Base-by-base conservation (phyloP, 1,140 invertebrate genomes). In the Lepidostoma basale region DNA sequence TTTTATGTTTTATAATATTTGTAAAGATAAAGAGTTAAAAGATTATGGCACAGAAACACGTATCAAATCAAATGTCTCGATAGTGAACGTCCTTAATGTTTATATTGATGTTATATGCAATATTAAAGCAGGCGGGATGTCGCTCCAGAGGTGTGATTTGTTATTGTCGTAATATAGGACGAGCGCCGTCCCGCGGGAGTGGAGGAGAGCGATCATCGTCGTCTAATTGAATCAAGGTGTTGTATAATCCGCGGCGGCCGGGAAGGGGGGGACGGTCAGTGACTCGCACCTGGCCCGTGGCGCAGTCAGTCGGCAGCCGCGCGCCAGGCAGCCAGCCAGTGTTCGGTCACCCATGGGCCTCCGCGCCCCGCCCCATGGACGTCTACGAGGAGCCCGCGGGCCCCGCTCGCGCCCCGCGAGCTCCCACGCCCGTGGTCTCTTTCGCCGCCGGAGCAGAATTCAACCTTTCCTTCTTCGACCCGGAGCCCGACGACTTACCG, bases 401-500 rank as follows among this genome's bases (percentile, higher is more conserved):
- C 42, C 26, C 42, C 59, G 58, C 60, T 23, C 52, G 36, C 25
- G 33, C 64, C 59, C 59, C 69, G 33, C 49, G 70, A 10, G 58
- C 67, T n/a, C 52, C 39, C 9, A 84, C 87, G 69, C 85, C 88
- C 66, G 87, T 89, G 78, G 88, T 90, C 72, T 83, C 86, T 69
- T 91, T 91, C 76, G 88, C 90, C 81, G 88, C 89, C 74, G 88
- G 88, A 77, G 86, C 87, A 58, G 90, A 90, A 77, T 91, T 92
- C 77, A 90, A 91, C 82, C 82, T 91, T 74, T 88, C 89, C 81
- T 92, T 91, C 81, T 92, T 92, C 81, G 89, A 91, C 80, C 85
- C 87, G 28, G 87, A 87, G 76, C 62, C 75, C 85, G 56, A 60
- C 20, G 56, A 60, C 18, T 39, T 85, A 73, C 88, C 84, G 73